Evolutionary conservation across 2,888 invertebrate genomes (phyloP).

Genomic region (Hirudinaria manillensis): DNA sequence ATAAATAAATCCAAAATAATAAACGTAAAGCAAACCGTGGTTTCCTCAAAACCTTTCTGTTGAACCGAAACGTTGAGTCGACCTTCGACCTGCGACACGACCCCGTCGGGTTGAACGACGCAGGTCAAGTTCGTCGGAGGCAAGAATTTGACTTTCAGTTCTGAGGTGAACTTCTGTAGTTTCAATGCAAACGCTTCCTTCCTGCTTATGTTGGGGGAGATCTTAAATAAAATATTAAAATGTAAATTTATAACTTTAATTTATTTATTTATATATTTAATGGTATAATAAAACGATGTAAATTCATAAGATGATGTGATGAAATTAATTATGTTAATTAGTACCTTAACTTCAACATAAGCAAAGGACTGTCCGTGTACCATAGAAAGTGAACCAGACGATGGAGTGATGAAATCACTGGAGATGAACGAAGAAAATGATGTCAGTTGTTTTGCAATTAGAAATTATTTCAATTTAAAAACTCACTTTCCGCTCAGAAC

Average conservation of each 20-base stretch:
- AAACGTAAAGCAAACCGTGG: no score
- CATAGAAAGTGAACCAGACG: not conserved
- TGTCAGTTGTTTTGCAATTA: not conserved
- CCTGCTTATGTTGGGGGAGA: not conserved
- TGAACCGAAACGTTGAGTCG: not conserved
- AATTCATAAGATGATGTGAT: no score
- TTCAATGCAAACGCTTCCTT: not conserved
- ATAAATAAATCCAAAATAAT: no score
- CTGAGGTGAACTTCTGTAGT: not conserved
- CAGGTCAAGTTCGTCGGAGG: not conserved
- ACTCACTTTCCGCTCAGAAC: not conserved
- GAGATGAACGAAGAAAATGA: not conserved
- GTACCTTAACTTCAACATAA: not conserved
- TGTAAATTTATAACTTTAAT: no score
- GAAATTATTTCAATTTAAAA: no score
- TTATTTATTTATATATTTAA: no score
- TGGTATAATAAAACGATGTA: no score
- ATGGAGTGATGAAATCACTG: not conserved
- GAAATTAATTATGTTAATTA: not conserved
- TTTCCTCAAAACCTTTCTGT: no score
- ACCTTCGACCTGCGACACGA: not conserved
- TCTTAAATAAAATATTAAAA: not conserved
- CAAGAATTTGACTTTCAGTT: not conserved
- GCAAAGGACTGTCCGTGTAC: not conserved
- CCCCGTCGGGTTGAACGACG: not conserved